Evolutionary conservation across 1,140 invertebrate species (phyloP), one percentile per base, ranked within the genome.

Genomic region (Cotesia vestalis): DNA sequence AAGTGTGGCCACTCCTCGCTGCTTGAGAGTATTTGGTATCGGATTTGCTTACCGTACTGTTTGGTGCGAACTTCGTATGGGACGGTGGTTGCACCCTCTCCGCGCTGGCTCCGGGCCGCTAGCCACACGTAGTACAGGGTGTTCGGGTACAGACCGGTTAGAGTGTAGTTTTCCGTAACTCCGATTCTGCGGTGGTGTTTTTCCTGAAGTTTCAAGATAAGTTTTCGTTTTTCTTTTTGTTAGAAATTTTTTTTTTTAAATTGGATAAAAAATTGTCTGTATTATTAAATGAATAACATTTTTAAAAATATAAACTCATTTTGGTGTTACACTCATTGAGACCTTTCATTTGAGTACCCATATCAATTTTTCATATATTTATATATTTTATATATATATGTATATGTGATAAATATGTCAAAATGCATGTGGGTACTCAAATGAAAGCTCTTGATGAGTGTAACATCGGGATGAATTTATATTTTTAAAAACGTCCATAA

Each of bases 101-200:
- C 97, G 46, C 94, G 89, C 74, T 94, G 92, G 2, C 95, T 98
- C 72, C 94, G 90, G 14, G 97, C 97, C 2, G 96, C 95, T 73
- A 99, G 88, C 94, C 96, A 98, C 73, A 99, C 93, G 87, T 96
- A 96, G 88, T 98, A 99, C 51, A 97, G 85, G 3, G 97, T 98
- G 88, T 98, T 97, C 4, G 97, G 97, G 80, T 97, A 97, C 0
- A 99, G 89, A 40, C 93, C 93, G 63, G 91, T 93, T 70, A 99
- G 87, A 0, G 92, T 94, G 88, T 96, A 98, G 34, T 90, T 92
- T 85, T 96, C 93, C 4, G 91, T 90, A n/a, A 94, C 92, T 0
- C 90, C 89, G 76, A 97, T 94, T 76, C 93, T 90, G 76, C 92
- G 82, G 81, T 92, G 88, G 77, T 91, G 84, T 79, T 88, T 89